Percentiles rank a stretch among this genome's conserved stretches.
phyloP scores from a whole-genome alignment of 2,797 vertebrate genomes.

The Coluber constrictor region DNA sequence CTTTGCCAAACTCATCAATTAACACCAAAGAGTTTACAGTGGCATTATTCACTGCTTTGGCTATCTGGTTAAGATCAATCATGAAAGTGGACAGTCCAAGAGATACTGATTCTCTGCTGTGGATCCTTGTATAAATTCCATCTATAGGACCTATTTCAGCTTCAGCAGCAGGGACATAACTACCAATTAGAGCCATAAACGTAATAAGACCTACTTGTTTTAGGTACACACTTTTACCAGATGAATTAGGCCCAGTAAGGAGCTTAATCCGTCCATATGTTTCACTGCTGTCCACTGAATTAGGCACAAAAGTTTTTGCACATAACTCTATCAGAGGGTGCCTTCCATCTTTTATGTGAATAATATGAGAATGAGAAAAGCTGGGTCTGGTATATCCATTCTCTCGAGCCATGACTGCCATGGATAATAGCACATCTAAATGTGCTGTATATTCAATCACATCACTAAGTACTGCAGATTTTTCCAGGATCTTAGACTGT shows the following conservation, averaged over 20 bases:
- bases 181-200: slow-evolving; percentile 95
- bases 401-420: slow-evolving; percentile 86
- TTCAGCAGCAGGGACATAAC: slow-evolving; percentile 89
- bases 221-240: slow-evolving; percentile 94
- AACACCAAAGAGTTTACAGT: slow-evolving; percentile 89
- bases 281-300: slow-evolving; percentile 80
- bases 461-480: slow-evolving; percentile 78
- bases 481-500: slow-evolving; percentile 83
- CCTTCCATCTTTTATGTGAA: slow-evolving; percentile 86
- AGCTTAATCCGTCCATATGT: slow-evolving; percentile 83
- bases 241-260: slow-evolving; percentile 95
- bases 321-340: slow-evolving; percentile 94
- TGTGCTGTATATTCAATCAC: slow-evolving; percentile 86
- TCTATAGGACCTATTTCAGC: slow-evolving; percentile 90
- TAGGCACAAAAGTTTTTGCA: slow-evolving; percentile 88
- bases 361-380: slow-evolving; percentile 72
- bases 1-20: slow-evolving; percentile 98
- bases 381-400: slow-evolving; percentile 84
- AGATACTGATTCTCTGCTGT: slow-evolving; percentile 92
- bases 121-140: slow-evolving; percentile 91
- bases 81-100: slow-evolving; percentile 95
- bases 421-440: slow-evolving; percentile 89
- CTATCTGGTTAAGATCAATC: slow-evolving; percentile 96
- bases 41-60: slow-evolving; percentile 88
- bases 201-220: slow-evolving; percentile 96